Evolutionary conservation across 2,113 vertebrate genomes (phyloP).

Genomic region (Elachura formosa): DNA sequence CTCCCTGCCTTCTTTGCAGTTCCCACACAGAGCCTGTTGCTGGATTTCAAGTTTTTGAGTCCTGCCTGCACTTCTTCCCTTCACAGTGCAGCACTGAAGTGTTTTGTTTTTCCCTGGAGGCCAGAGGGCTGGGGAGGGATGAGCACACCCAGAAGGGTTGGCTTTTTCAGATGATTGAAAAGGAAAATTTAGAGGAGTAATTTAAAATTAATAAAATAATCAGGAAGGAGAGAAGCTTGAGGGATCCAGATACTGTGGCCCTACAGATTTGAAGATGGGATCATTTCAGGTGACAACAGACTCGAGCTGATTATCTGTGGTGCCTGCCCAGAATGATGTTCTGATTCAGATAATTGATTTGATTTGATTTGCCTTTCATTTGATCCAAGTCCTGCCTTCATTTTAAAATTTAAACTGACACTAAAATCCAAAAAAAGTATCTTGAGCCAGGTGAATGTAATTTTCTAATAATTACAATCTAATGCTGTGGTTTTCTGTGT

Average conservation of each 20-base stretch:
- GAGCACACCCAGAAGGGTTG: neutral
- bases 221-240: neutral
- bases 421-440: neutral
- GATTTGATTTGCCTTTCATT: neutral
- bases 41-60: neutral
- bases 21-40: neutral
- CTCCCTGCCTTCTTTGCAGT: neutral
- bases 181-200: neutral
- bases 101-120: neutral
- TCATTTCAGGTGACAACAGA: neutral
- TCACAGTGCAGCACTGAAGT: neutral
- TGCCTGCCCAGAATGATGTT: neutral
- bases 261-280: neutral
- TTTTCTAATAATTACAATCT: neutral
- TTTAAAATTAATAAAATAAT: neutral
- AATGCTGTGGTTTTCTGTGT: neutral
- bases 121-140: neutral
- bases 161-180: neutral
- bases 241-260: neutral
- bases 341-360: neutral
- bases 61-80: neutral
- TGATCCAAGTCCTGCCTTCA: neutral
- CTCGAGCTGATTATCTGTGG: neutral
- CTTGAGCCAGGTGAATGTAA: neutral
- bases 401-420: neutral